Conservation (phyloP, 2,797 vertebrate species). For the Malurus leucopterus region DNA sequence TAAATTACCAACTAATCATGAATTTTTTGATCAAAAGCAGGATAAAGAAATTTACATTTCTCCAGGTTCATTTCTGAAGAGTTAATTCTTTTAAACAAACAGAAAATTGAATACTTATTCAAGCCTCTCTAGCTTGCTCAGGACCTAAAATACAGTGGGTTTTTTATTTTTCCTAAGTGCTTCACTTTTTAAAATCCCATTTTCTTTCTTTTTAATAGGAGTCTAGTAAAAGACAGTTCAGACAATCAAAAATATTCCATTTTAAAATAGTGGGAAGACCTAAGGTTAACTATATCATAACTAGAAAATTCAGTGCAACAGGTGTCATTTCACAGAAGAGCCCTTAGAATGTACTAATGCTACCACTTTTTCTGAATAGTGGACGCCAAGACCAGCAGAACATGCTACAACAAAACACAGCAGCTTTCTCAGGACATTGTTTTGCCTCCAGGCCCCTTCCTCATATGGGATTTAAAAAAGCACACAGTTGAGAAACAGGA, state of each 20-base stretch:
- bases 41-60: background rate
- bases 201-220: background rate
- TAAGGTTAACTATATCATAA: background rate
- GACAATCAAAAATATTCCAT: background rate
- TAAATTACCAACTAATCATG: background rate
- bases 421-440: background rate
- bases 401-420: background rate
- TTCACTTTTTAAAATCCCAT: background rate
- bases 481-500: accelerated
- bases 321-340: background rate
- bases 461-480: background rate
- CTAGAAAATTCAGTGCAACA: background rate
- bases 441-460: background rate
- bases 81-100: background rate
- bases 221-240: background rate
- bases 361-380: background rate
- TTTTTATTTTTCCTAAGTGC: background rate
- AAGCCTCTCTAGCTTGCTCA: background rate
- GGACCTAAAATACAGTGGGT: background rate
- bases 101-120: background rate
- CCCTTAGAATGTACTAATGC: background rate
- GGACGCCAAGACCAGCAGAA: background rate
- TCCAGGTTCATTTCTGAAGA: background rate
- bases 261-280: background rate
- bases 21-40: background rate